Evolutionary conservation across 1,140 invertebrate species (phyloP), one percentile per base, ranked within the genome.

Genomic region (Aphaenogaster floridana): DNA sequence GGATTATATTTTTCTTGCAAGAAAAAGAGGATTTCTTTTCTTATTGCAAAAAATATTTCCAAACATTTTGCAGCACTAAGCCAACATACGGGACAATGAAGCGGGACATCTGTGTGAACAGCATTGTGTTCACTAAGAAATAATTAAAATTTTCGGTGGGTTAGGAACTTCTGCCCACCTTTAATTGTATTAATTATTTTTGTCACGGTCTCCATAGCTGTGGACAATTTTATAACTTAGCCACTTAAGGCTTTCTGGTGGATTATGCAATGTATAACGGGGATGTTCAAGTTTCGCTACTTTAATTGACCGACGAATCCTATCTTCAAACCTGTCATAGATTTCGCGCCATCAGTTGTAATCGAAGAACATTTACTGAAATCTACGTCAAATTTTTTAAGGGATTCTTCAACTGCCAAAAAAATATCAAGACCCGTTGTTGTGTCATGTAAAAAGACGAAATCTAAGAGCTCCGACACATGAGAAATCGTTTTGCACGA

Each of bases 161-260:
- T 17, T n/a, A 66, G 36, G 15, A 39, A 66, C 7, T 42, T 66
- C 2, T 66, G 63, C 1, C 63, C 6, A 17, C 36, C 36, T 66
- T 66, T 66, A 66, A 66, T 39, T 11, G 13, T 34, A 63, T 63
- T 63, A 39, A 39, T 64, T 8, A 64, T 64, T 64, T 39, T 64
- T 15, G 28, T 64, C 13, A 64, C 61, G 3, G 34, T 36, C 15
- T 64, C 3, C 61, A 36, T 64, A 15, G 61, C 61, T 11, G 28
- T 64, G 4, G 59, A 63, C 4, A 64, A 36, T 64, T 64, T 64
- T 4, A 39, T 36, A 39, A 8, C 63, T 66, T 66, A 42, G 5
- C 15, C 63, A 1, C 34, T 7, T 66, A 66, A 17, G 17, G 34
- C 36, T 66, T 66, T 36, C 6, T 66, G 36, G 17, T 66, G 63